Conservation (phyloP, 2,113 vertebrate genomes). For the Percopsis transmontana region DNA sequence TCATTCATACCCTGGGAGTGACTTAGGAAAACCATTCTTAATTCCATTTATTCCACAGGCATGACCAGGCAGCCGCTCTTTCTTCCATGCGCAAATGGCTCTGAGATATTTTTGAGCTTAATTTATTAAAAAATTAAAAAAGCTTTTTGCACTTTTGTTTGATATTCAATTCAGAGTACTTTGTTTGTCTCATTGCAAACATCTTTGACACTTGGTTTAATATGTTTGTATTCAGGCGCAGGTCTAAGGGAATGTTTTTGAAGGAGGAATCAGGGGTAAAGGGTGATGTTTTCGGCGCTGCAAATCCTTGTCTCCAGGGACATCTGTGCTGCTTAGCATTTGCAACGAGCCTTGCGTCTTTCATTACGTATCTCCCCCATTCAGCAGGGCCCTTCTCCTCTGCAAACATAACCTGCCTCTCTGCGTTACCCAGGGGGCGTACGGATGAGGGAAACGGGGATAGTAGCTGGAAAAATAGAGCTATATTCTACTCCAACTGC, state of each 20-base stretch:
- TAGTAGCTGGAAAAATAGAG: conserved; percentile 38
- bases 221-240: conserved; percentile 41
- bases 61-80: conserved; percentile 31
- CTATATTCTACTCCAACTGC: conserved; percentile 14
- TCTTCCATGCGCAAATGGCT: conserved; percentile 21
- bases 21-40: conserved; percentile 52
- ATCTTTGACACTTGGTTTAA: neutral
- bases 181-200: neutral
- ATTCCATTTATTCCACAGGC: conserved; percentile 53
- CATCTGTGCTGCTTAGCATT: conserved; percentile 69
- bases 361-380: conserved; percentile 61
- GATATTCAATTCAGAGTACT: neutral
- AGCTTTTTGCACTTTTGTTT: neutral
- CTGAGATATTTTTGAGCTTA: conserved; percentile 13
- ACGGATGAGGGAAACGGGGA: conserved; percentile 32
- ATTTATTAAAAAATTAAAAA: neutral
- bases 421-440: conserved; percentile 44
- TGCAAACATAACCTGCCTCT: conserved; percentile 71
- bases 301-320: conserved; percentile 32
- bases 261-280: neutral
- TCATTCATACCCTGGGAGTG: conserved; percentile 49
- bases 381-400: conserved; percentile 68
- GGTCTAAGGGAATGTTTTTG: conserved; percentile 41
- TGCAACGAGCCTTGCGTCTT: conserved; percentile 61
- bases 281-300: neutral